These are phyloP conservation scores for Drosophila robusta DNA, from an alignment of 2,888 invertebrate genomes.

Conservation along the genomic window DNA sequence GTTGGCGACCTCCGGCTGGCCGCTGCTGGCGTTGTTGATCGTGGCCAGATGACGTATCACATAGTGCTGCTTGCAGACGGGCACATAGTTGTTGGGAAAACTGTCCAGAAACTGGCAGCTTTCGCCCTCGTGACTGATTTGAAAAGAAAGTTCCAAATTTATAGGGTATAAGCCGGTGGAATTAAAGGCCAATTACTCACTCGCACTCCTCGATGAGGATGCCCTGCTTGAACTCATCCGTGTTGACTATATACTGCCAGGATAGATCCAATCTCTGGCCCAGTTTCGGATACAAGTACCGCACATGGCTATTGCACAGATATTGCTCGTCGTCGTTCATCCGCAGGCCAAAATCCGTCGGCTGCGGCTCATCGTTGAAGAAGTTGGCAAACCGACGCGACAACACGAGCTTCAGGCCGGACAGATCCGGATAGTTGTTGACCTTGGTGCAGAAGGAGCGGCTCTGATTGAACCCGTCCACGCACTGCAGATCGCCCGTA, in stretches of 20 bases:
- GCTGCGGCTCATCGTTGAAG: conserved; percentile 84
- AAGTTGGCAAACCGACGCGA: conserved; percentile 74
- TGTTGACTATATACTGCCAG: conserved; percentile 91
- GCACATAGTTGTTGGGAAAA: conserved; percentile 63
- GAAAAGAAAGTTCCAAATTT: neutral
- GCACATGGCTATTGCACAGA: conserved; percentile 85
- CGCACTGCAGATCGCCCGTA: conserved; percentile 53
- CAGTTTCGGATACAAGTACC: conserved; percentile 87
- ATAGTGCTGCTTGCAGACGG: conserved; percentile 74
- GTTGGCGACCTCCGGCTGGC: conserved; percentile 81
- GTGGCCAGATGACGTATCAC: conserved; percentile 85
- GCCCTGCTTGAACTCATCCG: conserved; percentile 89
- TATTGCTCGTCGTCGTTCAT: conserved; percentile 85
- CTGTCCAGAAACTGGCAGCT: conserved; percentile 84
- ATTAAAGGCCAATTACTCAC: conserved; percentile 86
- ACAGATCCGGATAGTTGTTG: conserved; percentile 84
- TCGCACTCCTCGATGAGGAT: conserved; percentile 90
- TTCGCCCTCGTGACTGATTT: conserved; percentile 83
- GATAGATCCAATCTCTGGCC: conserved; percentile 87
- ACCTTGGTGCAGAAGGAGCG: conserved; percentile 85
- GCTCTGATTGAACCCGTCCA: conserved; percentile 66
- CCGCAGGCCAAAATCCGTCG: conserved; percentile 85
- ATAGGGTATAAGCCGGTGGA: neutral
- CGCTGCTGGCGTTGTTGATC: conserved; percentile 83
- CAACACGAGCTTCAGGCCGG: conserved; percentile 78